phyloP scores from a whole-genome alignment of 2,113 vertebrate genomes.

The Ifrita kowaldi region DNA sequence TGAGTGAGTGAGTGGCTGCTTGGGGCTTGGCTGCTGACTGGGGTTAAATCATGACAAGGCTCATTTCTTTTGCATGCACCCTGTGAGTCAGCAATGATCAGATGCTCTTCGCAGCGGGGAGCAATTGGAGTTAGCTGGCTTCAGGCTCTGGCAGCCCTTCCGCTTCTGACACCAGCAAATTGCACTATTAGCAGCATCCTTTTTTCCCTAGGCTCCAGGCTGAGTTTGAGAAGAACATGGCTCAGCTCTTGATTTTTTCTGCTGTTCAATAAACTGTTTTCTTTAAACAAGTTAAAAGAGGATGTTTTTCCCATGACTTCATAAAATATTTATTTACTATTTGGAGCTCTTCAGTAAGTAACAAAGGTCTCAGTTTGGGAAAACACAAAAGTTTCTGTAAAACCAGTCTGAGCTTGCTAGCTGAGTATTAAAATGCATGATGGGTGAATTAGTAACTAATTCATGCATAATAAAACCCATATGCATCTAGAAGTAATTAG shows the following conservation, averaged over 20 bases:
- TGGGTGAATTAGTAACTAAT: conserved; percentile 3
- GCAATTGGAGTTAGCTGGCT: neutral
- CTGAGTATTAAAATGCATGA: neutral
- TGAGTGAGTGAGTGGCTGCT: neutral
- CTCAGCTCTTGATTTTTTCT: neutral
- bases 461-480: neutral
- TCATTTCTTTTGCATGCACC: neutral
- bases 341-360: neutral
- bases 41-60: neutral
- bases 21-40: neutral
- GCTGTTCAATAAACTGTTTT: neutral
- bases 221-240: neutral
- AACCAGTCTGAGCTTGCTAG: neutral
- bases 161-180: neutral
- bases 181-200: neutral
- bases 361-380: neutral
- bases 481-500: conserved; percentile 3
- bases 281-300: neutral
- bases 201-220: neutral
- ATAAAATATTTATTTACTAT: conserved; percentile 1
- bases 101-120: fast-evolving
- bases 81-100: neutral
- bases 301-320: neutral
- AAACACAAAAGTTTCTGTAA: conserved; percentile 7
- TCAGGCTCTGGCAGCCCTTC: neutral